Conservation (phyloP, 2,797 vertebrate genomes). For the Enoplosus armatus region DNA sequence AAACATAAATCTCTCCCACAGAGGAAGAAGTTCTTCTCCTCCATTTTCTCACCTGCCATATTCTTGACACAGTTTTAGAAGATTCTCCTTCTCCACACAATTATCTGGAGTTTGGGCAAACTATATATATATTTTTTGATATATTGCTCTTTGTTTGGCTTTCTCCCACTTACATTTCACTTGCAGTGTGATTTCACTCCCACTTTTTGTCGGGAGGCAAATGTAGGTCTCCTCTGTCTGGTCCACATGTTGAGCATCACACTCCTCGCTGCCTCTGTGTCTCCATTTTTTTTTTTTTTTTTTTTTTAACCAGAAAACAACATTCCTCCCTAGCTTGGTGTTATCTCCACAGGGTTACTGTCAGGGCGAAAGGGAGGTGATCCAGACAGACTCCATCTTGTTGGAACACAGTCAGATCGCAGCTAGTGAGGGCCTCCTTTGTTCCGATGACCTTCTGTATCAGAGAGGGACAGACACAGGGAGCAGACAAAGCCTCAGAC, state of each 20-base stretch:
- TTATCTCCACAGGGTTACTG: conserved; percentile 69
- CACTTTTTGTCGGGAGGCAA: conserved; percentile 15
- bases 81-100: conserved; percentile 23
- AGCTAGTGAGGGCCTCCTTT: conserved; percentile 66
- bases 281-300: conserved; percentile 10
- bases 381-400: conserved; percentile 71
- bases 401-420: conserved; percentile 70
- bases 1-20: conserved; percentile 69
- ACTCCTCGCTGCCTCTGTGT: conserved; percentile 23
- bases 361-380: conserved; percentile 59
- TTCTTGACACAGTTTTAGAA: conserved; percentile 41
- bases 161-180: conserved; percentile 20
- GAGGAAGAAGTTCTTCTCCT: conserved; percentile 37
- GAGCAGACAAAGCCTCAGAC: conserved; percentile 6
- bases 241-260: conserved; percentile 58
- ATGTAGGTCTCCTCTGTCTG: conserved; percentile 43
- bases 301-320: conserved; percentile 38
- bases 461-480: conserved; percentile 11
- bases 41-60: conserved; percentile 28
- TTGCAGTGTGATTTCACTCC: conserved; percentile 37
- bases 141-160: conserved; percentile 25
- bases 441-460: conserved; percentile 51
- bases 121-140: no score
- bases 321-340: conserved; percentile 48
- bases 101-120: conserved; percentile 34